Conservation (phyloP, 2,888 invertebrate species). For the Drosophila pullipes region DNA sequence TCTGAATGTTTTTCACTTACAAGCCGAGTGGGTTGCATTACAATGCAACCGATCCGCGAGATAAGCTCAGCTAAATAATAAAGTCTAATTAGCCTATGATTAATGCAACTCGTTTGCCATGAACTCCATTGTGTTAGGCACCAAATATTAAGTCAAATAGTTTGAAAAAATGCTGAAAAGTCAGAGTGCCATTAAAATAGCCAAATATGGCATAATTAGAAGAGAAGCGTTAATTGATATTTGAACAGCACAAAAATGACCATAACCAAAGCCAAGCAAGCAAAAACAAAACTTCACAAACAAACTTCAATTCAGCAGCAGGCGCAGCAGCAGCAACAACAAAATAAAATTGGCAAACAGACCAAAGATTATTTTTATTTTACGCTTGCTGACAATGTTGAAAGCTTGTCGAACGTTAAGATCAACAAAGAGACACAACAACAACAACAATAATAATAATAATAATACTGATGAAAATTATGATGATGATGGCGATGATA, state of each 20-base stretch:
- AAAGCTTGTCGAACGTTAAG: conserved; percentile 55
- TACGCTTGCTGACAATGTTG: conserved; percentile 40
- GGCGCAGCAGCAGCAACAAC: neutral
- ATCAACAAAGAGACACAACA: conserved; percentile 34
- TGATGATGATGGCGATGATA: neutral
- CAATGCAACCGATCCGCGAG: conserved; percentile 8
- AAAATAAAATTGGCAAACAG: conserved; percentile 48
- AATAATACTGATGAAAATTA: conserved; percentile 4
- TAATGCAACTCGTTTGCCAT: conserved; percentile 27
- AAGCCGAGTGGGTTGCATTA: conserved; percentile 8
- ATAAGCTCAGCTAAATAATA: conserved; percentile 7
- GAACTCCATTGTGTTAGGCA: conserved; percentile 29
- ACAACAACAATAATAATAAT: conserved; percentile 1
- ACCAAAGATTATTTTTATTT: conserved; percentile 43
- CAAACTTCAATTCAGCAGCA: conserved; percentile 8
- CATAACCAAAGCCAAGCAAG: conserved; percentile 25
- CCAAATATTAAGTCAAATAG: conserved; percentile 14
- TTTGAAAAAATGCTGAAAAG: conserved; percentile 1
- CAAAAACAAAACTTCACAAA: conserved; percentile 4
- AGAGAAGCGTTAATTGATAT: conserved; percentile 58
- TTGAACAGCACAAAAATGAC: conserved; percentile 40
- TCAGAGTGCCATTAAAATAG: conserved; percentile 40
- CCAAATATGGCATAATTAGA: conserved; percentile 64
- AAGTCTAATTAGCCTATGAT: conserved; percentile 14
- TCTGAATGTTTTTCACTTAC: neutral